These are phyloP conservation scores for Chanos chanos DNA, from an alignment of 2,797 vertebrate genomes.

Conservation along the genomic window DNA sequence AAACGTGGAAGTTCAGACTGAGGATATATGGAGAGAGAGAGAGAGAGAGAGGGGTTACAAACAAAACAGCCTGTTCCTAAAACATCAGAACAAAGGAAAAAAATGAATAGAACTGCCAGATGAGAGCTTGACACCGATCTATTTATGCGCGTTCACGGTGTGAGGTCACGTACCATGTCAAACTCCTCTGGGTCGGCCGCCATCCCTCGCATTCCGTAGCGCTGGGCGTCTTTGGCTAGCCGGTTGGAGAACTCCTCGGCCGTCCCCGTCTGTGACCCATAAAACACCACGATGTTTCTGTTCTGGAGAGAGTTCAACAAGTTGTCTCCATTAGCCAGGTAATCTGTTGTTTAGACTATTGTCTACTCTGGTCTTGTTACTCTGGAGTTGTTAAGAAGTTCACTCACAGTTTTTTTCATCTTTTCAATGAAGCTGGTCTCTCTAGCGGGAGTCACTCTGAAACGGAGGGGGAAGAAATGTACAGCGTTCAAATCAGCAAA, in stretches of 20 bases:
- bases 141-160: background rate
- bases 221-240: conserved; percentile 78
- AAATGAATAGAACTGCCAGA: too few relatives aligned
- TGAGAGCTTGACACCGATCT: too few relatives aligned
- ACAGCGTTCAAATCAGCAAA: conserved; percentile 29
- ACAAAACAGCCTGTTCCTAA: background rate
- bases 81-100: background rate
- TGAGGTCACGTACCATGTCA: conserved; percentile 68
- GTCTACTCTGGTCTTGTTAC: too few relatives aligned
- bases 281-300: conserved; percentile 79
- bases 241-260: conserved; percentile 82
- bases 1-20: conserved; percentile 76
- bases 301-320: conserved; percentile 60
- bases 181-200: conserved; percentile 81
- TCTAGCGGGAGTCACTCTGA: conserved; percentile 49
- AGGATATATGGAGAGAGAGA: background rate
- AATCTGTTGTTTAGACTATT: too few relatives aligned
- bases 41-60: background rate
- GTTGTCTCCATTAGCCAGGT: too few relatives aligned
- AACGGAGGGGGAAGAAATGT: conserved; percentile 58
- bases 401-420: conserved; percentile 85
- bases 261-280: conserved; percentile 83
- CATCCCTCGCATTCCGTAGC: conserved; percentile 81
- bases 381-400: background rate
- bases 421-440: conserved; percentile 85